These are phyloP conservation scores for Sardinella longiceps DNA, from an alignment of 2,797 vertebrate species.

Conservation along the genomic window DNA sequence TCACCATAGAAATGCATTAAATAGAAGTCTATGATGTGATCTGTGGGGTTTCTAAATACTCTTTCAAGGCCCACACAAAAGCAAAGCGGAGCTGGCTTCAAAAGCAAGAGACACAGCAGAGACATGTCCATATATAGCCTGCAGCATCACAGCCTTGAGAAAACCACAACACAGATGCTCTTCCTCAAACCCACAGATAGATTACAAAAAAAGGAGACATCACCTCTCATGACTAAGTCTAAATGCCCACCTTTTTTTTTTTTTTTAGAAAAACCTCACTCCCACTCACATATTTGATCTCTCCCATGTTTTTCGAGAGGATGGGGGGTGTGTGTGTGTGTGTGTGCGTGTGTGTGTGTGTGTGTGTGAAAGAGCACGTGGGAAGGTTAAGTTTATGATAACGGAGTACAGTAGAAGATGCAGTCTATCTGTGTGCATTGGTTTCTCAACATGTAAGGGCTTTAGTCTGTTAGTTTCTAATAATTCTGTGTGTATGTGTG, in stretches of 20 bases:
- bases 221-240: neutral
- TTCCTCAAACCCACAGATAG: neutral
- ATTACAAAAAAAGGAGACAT: neutral
- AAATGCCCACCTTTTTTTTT: conserved; percentile 1
- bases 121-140: conserved; percentile 5
- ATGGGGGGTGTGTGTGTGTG: neutral
- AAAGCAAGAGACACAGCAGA: neutral
- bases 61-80: neutral
- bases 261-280: neutral
- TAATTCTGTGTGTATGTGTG: neutral
- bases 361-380: too few relatives aligned
- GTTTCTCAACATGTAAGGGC: too few relatives aligned
- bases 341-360: neutral
- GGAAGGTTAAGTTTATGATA: too few relatives aligned
- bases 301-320: neutral
- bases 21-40: conserved; percentile 1
- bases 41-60: neutral
- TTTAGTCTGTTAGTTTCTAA: conserved; percentile 3
- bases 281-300: neutral
- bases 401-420: too few relatives aligned
- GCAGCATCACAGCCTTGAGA: neutral
- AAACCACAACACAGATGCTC: neutral
- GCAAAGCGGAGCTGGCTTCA: neutral
- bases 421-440: neutral
- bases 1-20: too few relatives aligned